Percentiles rank a stretch among this genome's conserved stretches.
Evolutionary conservation across 37 sponge, comb jelly and placozoan species (phyloP).

Genomic region (Diacarnus erythraeanus): DNA sequence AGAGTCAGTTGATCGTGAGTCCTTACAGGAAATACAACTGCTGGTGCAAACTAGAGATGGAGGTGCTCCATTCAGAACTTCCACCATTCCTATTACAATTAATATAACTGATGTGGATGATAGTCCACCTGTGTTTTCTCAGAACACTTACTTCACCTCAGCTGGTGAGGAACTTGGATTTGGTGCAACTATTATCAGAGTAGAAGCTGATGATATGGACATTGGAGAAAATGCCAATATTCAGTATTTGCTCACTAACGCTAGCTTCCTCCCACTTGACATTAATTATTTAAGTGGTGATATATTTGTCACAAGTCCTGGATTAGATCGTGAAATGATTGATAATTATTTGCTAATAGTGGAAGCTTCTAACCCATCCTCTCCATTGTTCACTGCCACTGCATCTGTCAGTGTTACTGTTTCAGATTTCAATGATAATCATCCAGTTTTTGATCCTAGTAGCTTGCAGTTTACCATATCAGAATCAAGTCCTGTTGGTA

Average conservation of each 20-base stretch:
- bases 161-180: conserved; percentile 1
- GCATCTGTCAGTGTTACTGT: conserved; percentile 44
- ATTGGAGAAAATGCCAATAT: conserved; percentile 39
- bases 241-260: conserved; percentile 19
- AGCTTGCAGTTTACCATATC: conserved; percentile 21
- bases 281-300: conserved; percentile 35
- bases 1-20: conserved; percentile 54
- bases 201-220: conserved; percentile 61
- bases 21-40: not conserved
- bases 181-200: conserved; percentile 17
- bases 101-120: conserved; percentile 19
- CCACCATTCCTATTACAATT: conserved; percentile 17
- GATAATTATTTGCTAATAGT: conserved; percentile 7
- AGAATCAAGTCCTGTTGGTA: conserved; percentile 40
- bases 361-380: conserved; percentile 49
- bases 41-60: conserved; percentile 54
- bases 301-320: conserved; percentile 20
- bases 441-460: conserved; percentile 52
- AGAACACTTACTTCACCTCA: not conserved
- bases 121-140: conserved; percentile 31
- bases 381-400: conserved; percentile 31
- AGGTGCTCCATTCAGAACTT: conserved; percentile 2
- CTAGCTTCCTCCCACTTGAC: conserved; percentile 20
- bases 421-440: conserved; percentile 47
- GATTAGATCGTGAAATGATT: conserved; percentile 43